A percentile compares a stretch with the other conserved stretches of the same genome.
phyloP scores from a whole-genome alignment of 2,113 vertebrate species.

The Gavia stellata region DNA sequence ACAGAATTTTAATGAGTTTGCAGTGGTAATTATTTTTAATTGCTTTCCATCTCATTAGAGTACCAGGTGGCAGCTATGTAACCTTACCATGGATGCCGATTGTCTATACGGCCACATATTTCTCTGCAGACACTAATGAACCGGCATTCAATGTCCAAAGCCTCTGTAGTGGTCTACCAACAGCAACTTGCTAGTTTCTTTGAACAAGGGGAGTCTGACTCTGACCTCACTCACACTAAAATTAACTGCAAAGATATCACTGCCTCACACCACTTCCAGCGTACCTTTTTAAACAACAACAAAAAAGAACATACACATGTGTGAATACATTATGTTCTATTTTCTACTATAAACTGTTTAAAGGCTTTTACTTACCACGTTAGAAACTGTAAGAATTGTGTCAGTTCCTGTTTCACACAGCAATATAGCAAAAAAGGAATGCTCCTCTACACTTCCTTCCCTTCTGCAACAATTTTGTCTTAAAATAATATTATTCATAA shows the following conservation, averaged over 20 bases:
- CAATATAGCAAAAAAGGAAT: not conserved
- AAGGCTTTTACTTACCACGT: not conserved
- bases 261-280: rapidly evolving
- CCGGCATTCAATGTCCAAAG: not conserved
- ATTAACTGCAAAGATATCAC: not conserved
- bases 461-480: not conserved
- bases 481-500: not conserved
- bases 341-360: not conserved
- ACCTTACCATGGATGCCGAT: not conserved
- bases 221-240: not conserved
- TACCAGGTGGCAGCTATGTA: conserved; percentile 38
- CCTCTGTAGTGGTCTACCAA: not conserved
- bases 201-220: not conserved
- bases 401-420: not conserved
- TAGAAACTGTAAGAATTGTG: not conserved
- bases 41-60: conserved; percentile 40
- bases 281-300: not conserved
- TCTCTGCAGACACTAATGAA: conserved; percentile 19
- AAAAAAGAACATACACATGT: not conserved
- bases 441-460: not conserved
- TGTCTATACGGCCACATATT: not conserved
- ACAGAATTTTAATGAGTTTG: conserved; percentile 37
- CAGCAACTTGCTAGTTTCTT: not conserved
- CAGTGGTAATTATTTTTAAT: conserved; percentile 63
- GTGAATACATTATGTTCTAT: not conserved